Evolutionary conservation across 2,113 vertebrate genomes (phyloP), one percentile per base, ranked within the genome.

Genomic region (Artemisiospiza belli): DNA sequence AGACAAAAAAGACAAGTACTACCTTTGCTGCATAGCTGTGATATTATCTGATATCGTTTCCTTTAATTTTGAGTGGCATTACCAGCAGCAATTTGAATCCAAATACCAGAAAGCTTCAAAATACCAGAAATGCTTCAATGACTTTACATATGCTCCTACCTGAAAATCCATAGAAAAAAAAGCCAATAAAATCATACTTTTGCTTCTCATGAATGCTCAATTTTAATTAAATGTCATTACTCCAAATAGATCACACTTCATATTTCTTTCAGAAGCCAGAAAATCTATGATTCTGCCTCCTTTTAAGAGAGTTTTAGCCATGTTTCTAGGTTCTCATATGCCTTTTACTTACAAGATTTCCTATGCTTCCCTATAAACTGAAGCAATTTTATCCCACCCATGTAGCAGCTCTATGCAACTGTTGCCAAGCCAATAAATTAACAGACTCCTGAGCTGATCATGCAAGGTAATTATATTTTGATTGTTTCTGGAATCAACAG

Each of bases 161-260:
- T 74, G 27, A 95, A 92, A 90, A 74, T 39, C 49, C 39, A 46
- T 27, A 63, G 17, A 1, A 52, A 41, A 49, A 37, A 37, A 75
- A 4, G 3, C 13, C 7, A 43, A 30, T 37, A 43, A 95, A 81
- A 84, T 44, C 59, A 80, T 62, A 80, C 10, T 44, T 73, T 51
- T 70, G 33, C 55, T 87, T 89, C 51, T 89, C 54, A 73, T 31
- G 46, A 94, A 88, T 74, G 68, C 43, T 74, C 63, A 19, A 14
- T 54, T 94, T 92, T 94, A 91, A 95, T 94, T 85, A 77, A 80
- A 86, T 57, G 22, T 55, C 51, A 74, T 77, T n/a, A 74, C 35
- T 87, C 21, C 68, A 91, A 21, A 27, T 67, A 83, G 63, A 81
- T 70, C 55, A 51, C 8, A 77, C 9, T 54, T 83, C 67, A 86